phyloP scores from a whole-genome alignment of 2,888 invertebrate species.

The Ectemnius continuus region DNA sequence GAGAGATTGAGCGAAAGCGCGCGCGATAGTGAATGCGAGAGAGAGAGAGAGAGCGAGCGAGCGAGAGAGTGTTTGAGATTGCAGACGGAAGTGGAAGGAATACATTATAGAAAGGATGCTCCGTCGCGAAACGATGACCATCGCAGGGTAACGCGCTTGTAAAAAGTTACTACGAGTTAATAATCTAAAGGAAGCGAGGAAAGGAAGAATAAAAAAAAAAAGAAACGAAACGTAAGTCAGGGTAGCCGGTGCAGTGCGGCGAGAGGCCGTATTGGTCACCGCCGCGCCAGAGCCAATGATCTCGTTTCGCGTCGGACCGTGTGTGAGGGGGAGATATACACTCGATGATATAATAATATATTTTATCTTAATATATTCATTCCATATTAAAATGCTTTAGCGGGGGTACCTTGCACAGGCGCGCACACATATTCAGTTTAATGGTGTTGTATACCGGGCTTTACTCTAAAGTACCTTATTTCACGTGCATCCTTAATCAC shows the following conservation, averaged over 20 bases:
- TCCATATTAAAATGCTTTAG: slow-evolving; percentile 75
- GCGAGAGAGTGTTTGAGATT: not conserved
- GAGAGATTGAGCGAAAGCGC: not conserved
- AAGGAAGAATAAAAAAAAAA: not conserved
- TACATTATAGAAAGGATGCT: slow-evolving; percentile 4
- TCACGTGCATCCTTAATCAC: slow-evolving; percentile 54
- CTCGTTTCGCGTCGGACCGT: slow-evolving; percentile 58
- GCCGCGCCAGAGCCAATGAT: slow-evolving; percentile 29
- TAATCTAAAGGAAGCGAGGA: slow-evolving; percentile 17
- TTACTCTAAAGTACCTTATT: slow-evolving; percentile 74
- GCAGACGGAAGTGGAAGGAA: not conserved
- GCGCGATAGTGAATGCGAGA: not conserved
- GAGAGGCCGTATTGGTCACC: not conserved
- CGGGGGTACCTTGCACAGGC: slow-evolving; percentile 69
- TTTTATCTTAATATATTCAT: slow-evolving; percentile 75
- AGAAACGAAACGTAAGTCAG: slow-evolving; percentile 42
- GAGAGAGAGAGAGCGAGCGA: slow-evolving; percentile 12
- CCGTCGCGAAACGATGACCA: slow-evolving; percentile 48
- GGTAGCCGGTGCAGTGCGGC: slow-evolving; percentile 37
- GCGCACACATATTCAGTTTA: slow-evolving; percentile 64
- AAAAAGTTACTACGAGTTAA: slow-evolving; percentile 39
- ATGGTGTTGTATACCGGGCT: slow-evolving; percentile 69
- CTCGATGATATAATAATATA: slow-evolving; percentile 70
- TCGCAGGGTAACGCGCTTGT: slow-evolving; percentile 35
- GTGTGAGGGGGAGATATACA: slow-evolving; percentile 62